phyloP scores from a whole-genome alignment of 2,797 vertebrate genomes.

The Danio tinwini region DNA sequence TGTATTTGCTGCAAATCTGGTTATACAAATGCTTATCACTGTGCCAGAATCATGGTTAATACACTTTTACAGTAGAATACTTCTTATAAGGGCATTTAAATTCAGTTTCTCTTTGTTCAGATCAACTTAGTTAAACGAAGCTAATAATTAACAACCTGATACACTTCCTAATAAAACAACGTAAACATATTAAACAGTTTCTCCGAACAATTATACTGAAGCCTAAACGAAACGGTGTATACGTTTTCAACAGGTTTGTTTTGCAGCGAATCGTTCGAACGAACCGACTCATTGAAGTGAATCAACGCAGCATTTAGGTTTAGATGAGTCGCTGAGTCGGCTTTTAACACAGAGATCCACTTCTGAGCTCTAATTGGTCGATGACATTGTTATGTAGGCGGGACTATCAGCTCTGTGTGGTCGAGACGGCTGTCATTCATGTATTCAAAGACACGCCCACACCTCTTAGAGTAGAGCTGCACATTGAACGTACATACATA shows the following conservation, averaged over 20 bases:
- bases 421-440: constrained; percentile 61
- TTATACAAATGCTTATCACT: no score
- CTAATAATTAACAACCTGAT: neutral
- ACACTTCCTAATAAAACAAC: neutral
- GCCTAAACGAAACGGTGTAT: neutral
- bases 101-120: no score
- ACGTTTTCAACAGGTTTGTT: neutral
- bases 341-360: constrained; percentile 44
- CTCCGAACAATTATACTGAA: neutral
- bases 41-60: no score
- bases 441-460: constrained; percentile 56
- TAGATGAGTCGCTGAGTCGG: constrained; percentile 49
- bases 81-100: no score
- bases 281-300: neutral
- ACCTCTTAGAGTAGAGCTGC: constrained; percentile 33
- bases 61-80: no score
- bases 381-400: constrained; percentile 41
- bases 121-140: no score
- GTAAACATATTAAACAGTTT: neutral
- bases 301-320: neutral
- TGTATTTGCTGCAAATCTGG: no score
- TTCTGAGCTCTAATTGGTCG: constrained; percentile 65
- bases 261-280: neutral
- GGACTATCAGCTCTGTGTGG: constrained; percentile 48
- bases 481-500: constrained; percentile 57